These are phyloP conservation scores for Campylomormyrus tamandua DNA, from an alignment of 2,113 vertebrate genomes.

Conservation along the genomic window DNA sequence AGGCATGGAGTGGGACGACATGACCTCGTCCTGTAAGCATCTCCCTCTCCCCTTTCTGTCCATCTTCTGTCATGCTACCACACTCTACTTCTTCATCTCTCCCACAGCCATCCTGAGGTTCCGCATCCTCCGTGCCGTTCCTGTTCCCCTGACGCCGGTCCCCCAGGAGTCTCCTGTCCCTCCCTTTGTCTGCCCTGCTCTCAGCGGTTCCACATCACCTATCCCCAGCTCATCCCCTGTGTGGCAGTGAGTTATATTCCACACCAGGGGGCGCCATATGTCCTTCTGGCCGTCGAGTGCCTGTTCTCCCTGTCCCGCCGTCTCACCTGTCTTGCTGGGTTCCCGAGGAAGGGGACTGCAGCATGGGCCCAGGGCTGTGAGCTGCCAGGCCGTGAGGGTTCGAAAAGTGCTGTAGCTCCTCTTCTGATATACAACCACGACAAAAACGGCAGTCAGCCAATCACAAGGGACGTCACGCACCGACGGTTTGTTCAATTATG, in stretches of 20 bases:
- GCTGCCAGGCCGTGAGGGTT: conserved; percentile 70
- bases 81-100: not conserved
- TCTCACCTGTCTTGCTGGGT: conserved; percentile 28
- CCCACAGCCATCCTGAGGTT: not conserved
- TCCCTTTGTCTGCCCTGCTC: not conserved
- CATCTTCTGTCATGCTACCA: not conserved
- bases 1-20: not conserved
- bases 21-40: not conserved
- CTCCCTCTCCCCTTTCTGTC: not conserved
- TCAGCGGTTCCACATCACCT: not conserved
- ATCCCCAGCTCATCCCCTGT: not conserved
- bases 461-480: conserved; percentile 32
- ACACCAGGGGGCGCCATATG: not conserved
- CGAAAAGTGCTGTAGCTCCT: conserved; percentile 69
- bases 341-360: conserved; percentile 60
- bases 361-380: conserved; percentile 67
- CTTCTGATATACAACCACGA: conserved; percentile 55
- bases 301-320: not conserved
- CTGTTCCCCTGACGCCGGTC: not conserved
- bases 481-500: not conserved
- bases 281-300: not conserved
- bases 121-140: not conserved
- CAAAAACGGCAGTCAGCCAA: conserved; percentile 46
- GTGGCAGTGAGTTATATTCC: not conserved
- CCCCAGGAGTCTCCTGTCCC: not conserved